Evolutionary conservation across 2,113 vertebrate species (phyloP).

Genomic region (Antidorcas marsupialis): DNA sequence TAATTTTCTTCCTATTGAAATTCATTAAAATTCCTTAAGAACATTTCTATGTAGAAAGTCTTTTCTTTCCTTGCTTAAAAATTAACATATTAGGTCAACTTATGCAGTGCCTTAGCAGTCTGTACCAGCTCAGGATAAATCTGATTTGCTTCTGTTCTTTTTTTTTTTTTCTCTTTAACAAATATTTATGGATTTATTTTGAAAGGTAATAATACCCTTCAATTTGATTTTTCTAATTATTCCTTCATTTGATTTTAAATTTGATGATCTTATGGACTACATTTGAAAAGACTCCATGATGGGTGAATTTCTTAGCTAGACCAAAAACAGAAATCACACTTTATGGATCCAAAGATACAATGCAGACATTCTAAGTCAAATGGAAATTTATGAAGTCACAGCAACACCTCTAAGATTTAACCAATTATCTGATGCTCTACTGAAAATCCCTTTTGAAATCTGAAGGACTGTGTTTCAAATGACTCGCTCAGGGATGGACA

Average conservation of each 20-base stretch:
- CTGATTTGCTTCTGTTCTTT: slow-evolving; percentile 67
- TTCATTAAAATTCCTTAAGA: slow-evolving; percentile 57
- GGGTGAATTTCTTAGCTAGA: slow-evolving; percentile 36
- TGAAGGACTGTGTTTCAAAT: not conserved
- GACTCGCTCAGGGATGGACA: slow-evolving; percentile 4
- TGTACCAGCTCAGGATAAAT: slow-evolving; percentile 63
- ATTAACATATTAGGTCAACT: slow-evolving; percentile 70
- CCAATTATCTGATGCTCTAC: not conserved
- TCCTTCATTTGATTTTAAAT: slow-evolving; percentile 70
- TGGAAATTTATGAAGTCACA: not conserved
- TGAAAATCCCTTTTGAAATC: slow-evolving; percentile 6
- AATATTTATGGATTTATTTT: slow-evolving; percentile 79
- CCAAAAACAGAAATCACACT: slow-evolving; percentile 33
- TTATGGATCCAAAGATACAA: slow-evolving; percentile 15
- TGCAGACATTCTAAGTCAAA: slow-evolving; percentile 23
- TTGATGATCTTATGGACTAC: slow-evolving; percentile 52
- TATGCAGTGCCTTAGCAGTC: slow-evolving; percentile 58
- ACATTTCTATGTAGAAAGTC: slow-evolving; percentile 38
- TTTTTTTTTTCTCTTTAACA: slow-evolving; percentile 59
- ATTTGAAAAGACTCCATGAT: slow-evolving; percentile 38
- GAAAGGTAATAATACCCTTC: slow-evolving; percentile 63
- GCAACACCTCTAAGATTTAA: slow-evolving; percentile 17
- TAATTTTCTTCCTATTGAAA: slow-evolving; percentile 73
- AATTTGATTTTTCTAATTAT: slow-evolving; percentile 71
- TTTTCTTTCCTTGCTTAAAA: slow-evolving; percentile 74